Base-by-base conservation (phyloP, 2,888 invertebrate genomes). In the Eristalinus aeneus region DNA sequence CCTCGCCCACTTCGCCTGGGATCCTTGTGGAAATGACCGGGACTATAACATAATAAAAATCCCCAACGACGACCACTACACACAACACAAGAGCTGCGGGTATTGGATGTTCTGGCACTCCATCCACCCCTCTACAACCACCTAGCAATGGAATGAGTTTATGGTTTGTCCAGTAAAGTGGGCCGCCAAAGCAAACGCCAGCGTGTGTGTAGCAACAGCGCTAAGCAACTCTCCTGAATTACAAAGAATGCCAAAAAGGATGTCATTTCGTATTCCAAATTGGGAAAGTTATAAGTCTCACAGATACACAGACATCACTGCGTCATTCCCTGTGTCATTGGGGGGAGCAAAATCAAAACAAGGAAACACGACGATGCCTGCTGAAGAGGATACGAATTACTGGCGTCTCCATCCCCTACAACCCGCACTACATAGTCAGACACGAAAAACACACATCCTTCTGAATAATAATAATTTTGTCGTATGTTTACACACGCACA, bases 211-310 rank as follows among this genome's bases (percentile, higher is more conserved):
- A 85, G 85, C 81, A 85, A 85, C 85, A 81, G 76, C 72, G 80
- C 80, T 80, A 68, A 85, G 73, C 81, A 76, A 72, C 68, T 85
- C 12, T 39, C 68, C 72, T 31, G 60, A 53, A 78, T 73, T 64
- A 39, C 74, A 32, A 46, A 68, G 68, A 79, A 67, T 27, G 60
- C 67, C 61, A 74, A 60, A 85, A 85, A 81, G 73, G 77, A 58
- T 82, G 86, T 78, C 77, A 86, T 82, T 82, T 81, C 73, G 69
- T 71, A 77, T 86, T 78, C 65, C 77, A 86, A 86, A 82, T 86
- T 86, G 86, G 61, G 56, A 86, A 86, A 82, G 82, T 86, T 86
- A 86, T 86, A 82, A 86, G 74, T 82, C 54, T 64, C 69, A 74
- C 74, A 82, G 77, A 74, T 80, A 77, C 56, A 58, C 60, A 22